A percentile compares a stretch with the other conserved stretches of the same genome.
Evolutionary conservation across 1,140 invertebrate genomes (phyloP).

Genomic region (Cydia splendana): DNA sequence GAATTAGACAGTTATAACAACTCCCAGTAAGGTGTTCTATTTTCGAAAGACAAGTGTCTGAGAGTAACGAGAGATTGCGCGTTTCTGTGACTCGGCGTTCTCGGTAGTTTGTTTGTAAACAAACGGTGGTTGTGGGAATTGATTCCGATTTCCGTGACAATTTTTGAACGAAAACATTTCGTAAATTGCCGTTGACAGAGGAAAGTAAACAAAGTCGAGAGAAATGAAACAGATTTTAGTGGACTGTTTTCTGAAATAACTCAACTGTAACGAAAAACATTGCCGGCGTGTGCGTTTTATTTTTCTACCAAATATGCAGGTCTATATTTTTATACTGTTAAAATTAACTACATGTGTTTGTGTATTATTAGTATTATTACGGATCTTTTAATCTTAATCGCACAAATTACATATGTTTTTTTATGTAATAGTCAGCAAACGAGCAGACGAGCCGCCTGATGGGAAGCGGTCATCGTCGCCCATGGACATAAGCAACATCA

Average conservation of each 20-base stretch:
- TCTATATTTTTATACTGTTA: too few species aligned
- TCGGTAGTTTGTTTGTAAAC: slow-evolving; percentile 23
- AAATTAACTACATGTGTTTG: too few species aligned
- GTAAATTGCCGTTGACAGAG: slow-evolving; percentile 5
- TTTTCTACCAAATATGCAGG: not conserved
- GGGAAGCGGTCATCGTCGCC: too few species aligned
- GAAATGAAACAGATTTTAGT: not conserved
- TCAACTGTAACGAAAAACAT: not conserved
- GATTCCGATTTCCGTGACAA: slow-evolving; percentile 9
- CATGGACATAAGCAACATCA: too few species aligned
- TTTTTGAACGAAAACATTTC: slow-evolving; percentile 2
- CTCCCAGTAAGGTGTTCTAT: slow-evolving; percentile 40
- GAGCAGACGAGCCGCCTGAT: too few species aligned
- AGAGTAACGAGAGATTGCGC: slow-evolving; percentile 8
- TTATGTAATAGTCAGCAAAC: too few species aligned
- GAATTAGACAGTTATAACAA: slow-evolving; percentile 53
- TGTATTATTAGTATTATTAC: too few species aligned
- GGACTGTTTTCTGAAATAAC: not conserved
- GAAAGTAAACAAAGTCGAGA: not conserved
- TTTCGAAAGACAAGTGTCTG: slow-evolving; percentile 29
- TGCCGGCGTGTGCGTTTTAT: not conserved
- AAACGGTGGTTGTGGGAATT: slow-evolving; percentile 18
- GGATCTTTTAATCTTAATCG: too few species aligned
- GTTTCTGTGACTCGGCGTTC: not conserved
- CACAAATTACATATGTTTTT: too few species aligned